Conservation (phyloP, 2,888 invertebrate species). For the Thelaira solivaga region DNA sequence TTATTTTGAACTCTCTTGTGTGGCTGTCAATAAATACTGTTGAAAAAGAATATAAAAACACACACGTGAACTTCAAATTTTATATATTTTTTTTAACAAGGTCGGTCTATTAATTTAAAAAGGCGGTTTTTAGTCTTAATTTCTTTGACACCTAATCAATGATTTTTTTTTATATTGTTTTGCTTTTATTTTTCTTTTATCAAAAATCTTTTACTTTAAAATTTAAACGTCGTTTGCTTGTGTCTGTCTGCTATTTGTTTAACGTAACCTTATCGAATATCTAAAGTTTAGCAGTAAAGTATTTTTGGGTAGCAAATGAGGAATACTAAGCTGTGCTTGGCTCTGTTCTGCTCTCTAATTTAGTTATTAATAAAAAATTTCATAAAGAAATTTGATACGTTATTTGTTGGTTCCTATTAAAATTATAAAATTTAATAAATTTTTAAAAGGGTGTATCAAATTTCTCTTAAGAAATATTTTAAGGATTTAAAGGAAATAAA, state of each 20-base stretch:
- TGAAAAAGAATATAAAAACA: not conserved
- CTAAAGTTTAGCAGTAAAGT: no score
- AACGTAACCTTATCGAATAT: no score
- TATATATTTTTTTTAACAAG: conserved; percentile 17
- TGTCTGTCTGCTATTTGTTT: no score
- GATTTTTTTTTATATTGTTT: not conserved
- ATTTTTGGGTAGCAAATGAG: not conserved
- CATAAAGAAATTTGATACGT: conserved; percentile 32
- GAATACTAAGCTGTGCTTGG: not conserved
- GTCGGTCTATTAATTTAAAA: conserved; percentile 48
- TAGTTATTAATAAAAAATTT: conserved; percentile 18
- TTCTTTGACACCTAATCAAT: conserved; percentile 61
- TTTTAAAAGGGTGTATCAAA: conserved; percentile 7
- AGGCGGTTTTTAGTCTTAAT: conserved; percentile 53
- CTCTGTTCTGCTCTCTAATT: conserved; percentile 5
- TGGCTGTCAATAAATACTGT: conserved; percentile 2
- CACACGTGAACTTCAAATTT: not conserved
- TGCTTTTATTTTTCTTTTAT: not conserved
- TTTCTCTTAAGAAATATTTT: not conserved
- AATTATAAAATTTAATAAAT: not conserved
- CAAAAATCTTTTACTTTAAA: not conserved
- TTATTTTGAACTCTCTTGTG: not conserved
- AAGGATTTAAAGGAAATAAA: not conserved
- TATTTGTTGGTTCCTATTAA: not conserved
- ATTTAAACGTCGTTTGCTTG: no score